phyloP scores from a whole-genome alignment of 2,797 vertebrate genomes.

The Agapornis canus region DNA sequence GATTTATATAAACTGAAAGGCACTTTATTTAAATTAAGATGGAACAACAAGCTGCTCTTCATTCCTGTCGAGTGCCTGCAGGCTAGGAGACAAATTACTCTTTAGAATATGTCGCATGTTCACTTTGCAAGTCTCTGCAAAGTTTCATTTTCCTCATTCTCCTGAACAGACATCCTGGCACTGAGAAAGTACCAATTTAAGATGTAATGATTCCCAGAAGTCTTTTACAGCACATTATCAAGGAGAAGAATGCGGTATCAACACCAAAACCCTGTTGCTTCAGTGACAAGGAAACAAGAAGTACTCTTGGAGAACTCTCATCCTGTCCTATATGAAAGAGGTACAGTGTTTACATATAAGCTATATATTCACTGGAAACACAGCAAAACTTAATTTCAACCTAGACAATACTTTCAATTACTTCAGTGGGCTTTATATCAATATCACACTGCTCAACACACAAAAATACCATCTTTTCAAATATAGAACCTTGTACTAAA shows the following conservation, averaged over 20 bases:
- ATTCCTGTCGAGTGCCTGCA: neutral
- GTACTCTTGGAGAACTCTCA: neutral
- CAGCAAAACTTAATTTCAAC: neutral
- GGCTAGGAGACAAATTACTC: neutral
- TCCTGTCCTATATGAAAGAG: neutral
- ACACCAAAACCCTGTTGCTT: neutral
- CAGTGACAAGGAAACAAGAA: accelerated
- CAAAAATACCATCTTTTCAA: neutral
- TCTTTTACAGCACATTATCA: neutral
- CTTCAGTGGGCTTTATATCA: neutral
- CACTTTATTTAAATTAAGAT: neutral
- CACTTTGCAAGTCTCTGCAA: accelerated
- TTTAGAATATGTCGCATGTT: neutral
- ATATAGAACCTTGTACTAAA: neutral
- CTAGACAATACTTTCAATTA: neutral
- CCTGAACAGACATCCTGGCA: neutral
- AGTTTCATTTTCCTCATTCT: neutral
- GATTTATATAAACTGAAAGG: neutral
- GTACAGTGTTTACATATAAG: neutral
- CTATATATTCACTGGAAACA: neutral
- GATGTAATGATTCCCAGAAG: neutral
- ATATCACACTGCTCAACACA: neutral
- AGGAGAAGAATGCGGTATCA: neutral
- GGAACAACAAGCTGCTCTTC: neutral
- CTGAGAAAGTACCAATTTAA: neutral